Conservation (phyloP, 2,113 vertebrate species). For the Morone saxatilis region DNA sequence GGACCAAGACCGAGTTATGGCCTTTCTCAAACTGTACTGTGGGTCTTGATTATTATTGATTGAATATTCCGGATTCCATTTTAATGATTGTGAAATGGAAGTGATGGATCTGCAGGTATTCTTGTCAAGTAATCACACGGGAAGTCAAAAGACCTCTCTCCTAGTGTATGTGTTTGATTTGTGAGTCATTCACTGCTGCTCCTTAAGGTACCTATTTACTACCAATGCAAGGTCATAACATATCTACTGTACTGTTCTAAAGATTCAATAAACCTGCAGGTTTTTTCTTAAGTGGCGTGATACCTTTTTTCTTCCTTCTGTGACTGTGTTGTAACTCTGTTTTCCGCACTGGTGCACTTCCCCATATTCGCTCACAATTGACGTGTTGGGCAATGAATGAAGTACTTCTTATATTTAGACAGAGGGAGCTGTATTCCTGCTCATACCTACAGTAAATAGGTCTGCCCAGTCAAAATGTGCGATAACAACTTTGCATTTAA, state of each 20-base stretch:
- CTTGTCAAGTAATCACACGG: slow-evolving; percentile 50
- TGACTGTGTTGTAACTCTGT: not conserved
- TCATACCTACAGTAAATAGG: not conserved
- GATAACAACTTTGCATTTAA: not conserved
- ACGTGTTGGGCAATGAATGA: not conserved
- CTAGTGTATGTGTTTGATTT: slow-evolving; percentile 66
- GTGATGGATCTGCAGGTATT: slow-evolving; percentile 60
- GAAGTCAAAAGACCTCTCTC: slow-evolving; percentile 52
- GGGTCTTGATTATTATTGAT: slow-evolving; percentile 55
- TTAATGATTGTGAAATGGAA: slow-evolving; percentile 69
- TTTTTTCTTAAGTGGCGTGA: slow-evolving; percentile 56
- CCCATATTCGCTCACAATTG: not conserved
- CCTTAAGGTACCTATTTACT: slow-evolving; percentile 29
- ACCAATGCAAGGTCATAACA: slow-evolving; percentile 48
- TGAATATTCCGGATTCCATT: slow-evolving; percentile 48
- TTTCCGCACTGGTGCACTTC: not conserved
- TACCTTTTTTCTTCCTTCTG: not conserved
- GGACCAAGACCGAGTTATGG: slow-evolving; percentile 57
- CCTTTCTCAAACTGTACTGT: slow-evolving; percentile 64
- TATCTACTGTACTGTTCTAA: slow-evolving; percentile 64
- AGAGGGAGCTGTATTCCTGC: slow-evolving; percentile 4
- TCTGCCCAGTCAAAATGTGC: not conserved
- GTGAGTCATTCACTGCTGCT: slow-evolving; percentile 65
- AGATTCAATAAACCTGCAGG: slow-evolving; percentile 69
- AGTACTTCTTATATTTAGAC: not conserved